phyloP scores from a whole-genome alignment of 2,888 invertebrate genomes.

The Eristalis intricaria region DNA sequence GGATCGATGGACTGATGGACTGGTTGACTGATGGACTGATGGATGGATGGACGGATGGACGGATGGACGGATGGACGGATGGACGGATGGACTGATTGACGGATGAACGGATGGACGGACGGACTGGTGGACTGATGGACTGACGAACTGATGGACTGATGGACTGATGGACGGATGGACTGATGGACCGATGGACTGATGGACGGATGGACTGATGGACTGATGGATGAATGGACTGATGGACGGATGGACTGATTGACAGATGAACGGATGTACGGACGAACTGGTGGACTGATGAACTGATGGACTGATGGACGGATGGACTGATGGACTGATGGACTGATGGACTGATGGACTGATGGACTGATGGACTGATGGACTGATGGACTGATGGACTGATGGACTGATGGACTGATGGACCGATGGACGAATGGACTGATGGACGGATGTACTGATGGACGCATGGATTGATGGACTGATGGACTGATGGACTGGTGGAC shows the following conservation, averaged over 20 bases:
- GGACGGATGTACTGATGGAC: too few species aligned
- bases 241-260: neutral
- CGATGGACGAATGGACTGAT: too few species aligned
- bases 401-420: too few species aligned
- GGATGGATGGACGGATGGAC: neutral
- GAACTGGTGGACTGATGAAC: neutral
- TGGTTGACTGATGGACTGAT: neutral
- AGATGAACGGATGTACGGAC: neutral
- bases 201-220: neutral
- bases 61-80: neutral
- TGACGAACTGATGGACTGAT: neutral
- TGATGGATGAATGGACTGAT: neutral
- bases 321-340: neutral
- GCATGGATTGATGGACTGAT: too few species aligned
- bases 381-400: too few species aligned
- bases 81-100: neutral
- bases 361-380: too few species aligned
- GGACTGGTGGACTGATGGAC: too few species aligned
- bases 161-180: neutral
- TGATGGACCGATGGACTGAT: neutral
- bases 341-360: too few species aligned
- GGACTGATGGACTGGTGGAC: too few species aligned
- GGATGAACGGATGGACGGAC: neutral
- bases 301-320: neutral
- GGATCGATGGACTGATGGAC: neutral